These are phyloP conservation scores for Sarcophilus harrisii DNA, from an alignment of 2,797 vertebrate species.

Conservation along the genomic window DNA sequence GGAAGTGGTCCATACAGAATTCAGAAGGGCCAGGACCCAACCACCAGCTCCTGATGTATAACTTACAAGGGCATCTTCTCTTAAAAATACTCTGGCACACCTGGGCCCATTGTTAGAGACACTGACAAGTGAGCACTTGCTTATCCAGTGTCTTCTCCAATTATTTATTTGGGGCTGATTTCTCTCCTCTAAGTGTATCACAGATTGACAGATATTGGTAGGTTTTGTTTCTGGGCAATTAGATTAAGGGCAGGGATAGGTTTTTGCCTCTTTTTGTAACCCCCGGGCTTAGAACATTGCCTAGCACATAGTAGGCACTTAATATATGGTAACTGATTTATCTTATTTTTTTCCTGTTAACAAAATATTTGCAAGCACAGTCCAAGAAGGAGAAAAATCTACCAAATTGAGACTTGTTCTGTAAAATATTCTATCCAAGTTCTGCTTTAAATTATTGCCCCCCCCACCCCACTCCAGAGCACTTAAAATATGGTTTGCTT, in stretches of 20 bases:
- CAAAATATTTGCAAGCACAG: neutral
- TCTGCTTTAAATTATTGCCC: conserved; percentile 27
- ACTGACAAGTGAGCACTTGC: neutral
- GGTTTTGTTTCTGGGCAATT: neutral
- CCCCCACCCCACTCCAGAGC: neutral
- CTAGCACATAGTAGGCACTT: neutral
- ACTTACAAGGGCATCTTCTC: neutral
- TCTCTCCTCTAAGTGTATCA: neutral
- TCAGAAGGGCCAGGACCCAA: conserved; percentile 4
- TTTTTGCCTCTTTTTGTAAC: neutral
- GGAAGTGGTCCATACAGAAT: neutral
- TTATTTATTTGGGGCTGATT: neutral
- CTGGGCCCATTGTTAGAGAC: neutral
- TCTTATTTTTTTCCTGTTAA: neutral
- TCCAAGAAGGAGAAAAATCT: neutral
- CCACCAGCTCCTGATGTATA: neutral
- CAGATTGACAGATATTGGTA: neutral
- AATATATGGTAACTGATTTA: neutral
- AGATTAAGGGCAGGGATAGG: neutral
- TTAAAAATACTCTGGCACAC: neutral
- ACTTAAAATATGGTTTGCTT: conserved; percentile 49
- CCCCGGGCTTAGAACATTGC: accelerated
- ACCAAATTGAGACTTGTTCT: neutral
- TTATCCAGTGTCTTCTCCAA: neutral
- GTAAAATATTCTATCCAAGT: conserved; percentile 35